Base-by-base conservation (phyloP, 2,888 invertebrate genomes). In the Tenthredo distinguenda region DNA sequence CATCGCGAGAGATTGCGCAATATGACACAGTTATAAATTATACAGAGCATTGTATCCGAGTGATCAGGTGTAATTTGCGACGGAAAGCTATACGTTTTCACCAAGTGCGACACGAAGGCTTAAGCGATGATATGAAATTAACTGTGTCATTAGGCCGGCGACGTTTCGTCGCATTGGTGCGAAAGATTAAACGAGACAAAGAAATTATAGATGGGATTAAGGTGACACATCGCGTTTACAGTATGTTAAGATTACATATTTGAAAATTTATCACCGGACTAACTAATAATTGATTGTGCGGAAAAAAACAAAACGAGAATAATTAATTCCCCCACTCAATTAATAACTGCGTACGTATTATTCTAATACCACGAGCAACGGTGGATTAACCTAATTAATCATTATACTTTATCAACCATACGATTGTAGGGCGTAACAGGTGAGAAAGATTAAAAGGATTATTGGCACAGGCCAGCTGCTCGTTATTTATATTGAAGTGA, bases 131-230 rank as follows among this genome's bases (percentile, higher is more conserved):
- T 34, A 37, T 68, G 21, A 5, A 68, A 31, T 68, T 31, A 68
- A 68, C 31, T 34, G 68, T 68, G 68, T 68, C 68, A 68, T 68
- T 68, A 68, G 68, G 31, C 31, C 31, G 68, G 68, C 68, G 68
- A 31, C 68, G 31, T 26, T 26, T 5, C 15, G 31, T 26, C 12
- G 0, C 31, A 26, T 18, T 68, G 12, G 68, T 55, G 55, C n/a
- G n/a, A 55, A 55, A n/a, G 7, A n/a, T 47, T 12, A 12, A 43
- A 9, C 1, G 43, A 4, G 12, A 47, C 1, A 47, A 47, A 15
- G 15, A 3, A 12, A 15, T 4, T 6, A n/a, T n/a, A n/a, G 0
- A 55, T 6, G 55, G 55, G 55, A n/a, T 55, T n/a, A 6, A n/a
- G 55, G 55, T 55, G 55, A 55, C 55, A 55, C n/a, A n/a, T n/a